Percentiles rank a stretch among this genome's conserved stretches.
phyloP scores from a whole-genome alignment of 2,113 vertebrate species.

The Gymnorhina tibicen region DNA sequence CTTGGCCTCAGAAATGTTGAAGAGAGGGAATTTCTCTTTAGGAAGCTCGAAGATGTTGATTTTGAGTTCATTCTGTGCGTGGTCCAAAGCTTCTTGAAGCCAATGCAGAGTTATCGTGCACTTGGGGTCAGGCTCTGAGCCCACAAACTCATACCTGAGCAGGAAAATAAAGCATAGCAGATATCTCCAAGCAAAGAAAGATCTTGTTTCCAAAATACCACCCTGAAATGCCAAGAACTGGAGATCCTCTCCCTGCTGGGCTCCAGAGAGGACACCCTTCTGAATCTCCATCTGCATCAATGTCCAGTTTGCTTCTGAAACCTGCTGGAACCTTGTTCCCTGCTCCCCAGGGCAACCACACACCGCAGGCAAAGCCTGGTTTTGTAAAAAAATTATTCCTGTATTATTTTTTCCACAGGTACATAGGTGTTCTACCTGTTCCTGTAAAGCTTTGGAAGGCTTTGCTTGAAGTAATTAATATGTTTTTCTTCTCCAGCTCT shows the following conservation, averaged over 20 bases:
- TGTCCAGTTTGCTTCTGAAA: not conserved
- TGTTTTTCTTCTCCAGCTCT: not conserved
- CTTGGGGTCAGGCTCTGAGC: not conserved
- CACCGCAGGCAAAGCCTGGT: not conserved
- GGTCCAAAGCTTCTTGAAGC: not conserved
- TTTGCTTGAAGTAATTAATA: not conserved
- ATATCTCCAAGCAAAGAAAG: not conserved
- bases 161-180: not conserved
- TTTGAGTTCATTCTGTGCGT: not conserved
- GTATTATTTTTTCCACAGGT: not conserved
- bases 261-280: not conserved
- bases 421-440: not conserved
- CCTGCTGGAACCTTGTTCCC: not conserved
- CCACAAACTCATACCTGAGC: not conserved
- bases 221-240: not conserved
- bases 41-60: not conserved
- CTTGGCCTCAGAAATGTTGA: conserved; percentile 25
- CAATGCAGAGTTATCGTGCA: fast-evolving
- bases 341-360: not conserved
- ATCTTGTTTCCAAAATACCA: not conserved
- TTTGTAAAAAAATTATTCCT: not conserved
- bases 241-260: not conserved
- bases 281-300: not conserved
- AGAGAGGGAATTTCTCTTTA: conserved; percentile 45
- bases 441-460: not conserved